Base-by-base conservation (phyloP, 2,888 invertebrate species). In the Linnaemya tessellans region DNA sequence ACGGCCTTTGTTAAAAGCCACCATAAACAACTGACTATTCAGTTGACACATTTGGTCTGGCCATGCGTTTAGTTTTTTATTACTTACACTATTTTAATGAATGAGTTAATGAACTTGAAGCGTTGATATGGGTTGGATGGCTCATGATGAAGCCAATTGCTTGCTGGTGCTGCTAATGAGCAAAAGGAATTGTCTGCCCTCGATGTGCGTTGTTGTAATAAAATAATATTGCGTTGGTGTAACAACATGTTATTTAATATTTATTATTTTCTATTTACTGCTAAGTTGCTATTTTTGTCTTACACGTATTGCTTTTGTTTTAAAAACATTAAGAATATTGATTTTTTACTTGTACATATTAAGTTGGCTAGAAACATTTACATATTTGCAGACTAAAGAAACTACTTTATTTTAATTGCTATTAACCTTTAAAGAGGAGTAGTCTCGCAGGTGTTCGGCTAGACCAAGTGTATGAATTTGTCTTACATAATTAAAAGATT, bases 91-190 rank as follows among this genome's bases (percentile, higher is more conserved):
- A 8, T 20, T 70, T 84, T 35, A 67, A 75, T 84, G 62, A 65
- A 65, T 78, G 71, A 84, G 84, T 84, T 84, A 84, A 84, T 84
- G 84, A 84, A 84, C 84, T 84, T 84, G 80, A 84, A 73, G 80
- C 62, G 68, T 77, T 62, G 49, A 81, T 68, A 68, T 68, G 80
- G 67, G 68, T 68, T 68, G 73, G n/a, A 73, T 67, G 65, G 15
- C 43, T 25, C 18, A 46, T 46, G 46, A 13, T 46, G 49, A 8
- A 18, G 49, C 10, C 30, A 30, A n/a, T n/a, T 30, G 30, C 3
- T 2, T 30, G 30, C n/a, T 38, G 51, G 9, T 43, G 51, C 54
- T 38, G 43, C 9, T 20, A 18, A 62, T 46, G 60, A 41, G 43
- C 30, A 30, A 51, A 68, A 68, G 80, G 80, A 30, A 71, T 84